A percentile compares a stretch with the other conserved stretches of the same genome.
These are phyloP conservation scores for Danio rerio DNA, from an alignment of 2,113 vertebrate genomes.

Conservation along the genomic window GRCz12tu NC_133193.1:24172001-24172500, in stretches of 20 bases:
- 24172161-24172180: constrained; percentile 4
- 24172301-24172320: no score
- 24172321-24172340: no score
- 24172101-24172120: constrained; percentile 9
- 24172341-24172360: no score
- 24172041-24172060: background rate
- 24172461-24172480: no score
- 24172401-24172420: no score
- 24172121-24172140: constrained; percentile 38
- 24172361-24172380: no score
- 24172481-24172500: no score
- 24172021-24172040: background rate
- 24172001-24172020: background rate
- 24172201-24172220: background rate
- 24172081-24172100: background rate
- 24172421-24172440: no score
- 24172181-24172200: background rate
- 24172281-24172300: background rate
- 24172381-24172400: no score
- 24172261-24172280: background rate
- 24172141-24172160: background rate
- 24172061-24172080: background rate
- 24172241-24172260: background rate
- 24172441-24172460: no score
- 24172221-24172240: background rate